Evolutionary conservation across 1,140 invertebrate genomes (phyloP).

Genomic region (Drosophila santomea): DNA sequence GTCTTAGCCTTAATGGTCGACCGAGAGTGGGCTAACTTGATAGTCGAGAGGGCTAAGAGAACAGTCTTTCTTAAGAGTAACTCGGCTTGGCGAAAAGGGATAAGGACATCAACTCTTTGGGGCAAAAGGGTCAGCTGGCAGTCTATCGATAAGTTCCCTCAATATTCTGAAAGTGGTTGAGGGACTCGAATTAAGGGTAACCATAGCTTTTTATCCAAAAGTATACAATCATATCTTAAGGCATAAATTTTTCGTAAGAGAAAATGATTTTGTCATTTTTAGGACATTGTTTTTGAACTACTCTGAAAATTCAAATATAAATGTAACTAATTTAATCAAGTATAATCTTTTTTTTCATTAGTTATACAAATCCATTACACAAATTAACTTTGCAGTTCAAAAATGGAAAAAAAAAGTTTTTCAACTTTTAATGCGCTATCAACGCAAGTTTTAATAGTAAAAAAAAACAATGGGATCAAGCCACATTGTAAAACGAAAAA

Average conservation of each 20-base stretch:
- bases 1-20: conserved; percentile 50
- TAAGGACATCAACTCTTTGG: conserved; percentile 6
- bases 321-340: too few species aligned
- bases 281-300: too few species aligned
- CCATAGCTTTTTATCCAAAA: not conserved
- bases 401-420: too few species aligned
- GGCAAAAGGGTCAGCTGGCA: conserved; percentile 15
- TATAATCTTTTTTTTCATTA: too few species aligned
- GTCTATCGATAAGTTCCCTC: conserved; percentile 18
- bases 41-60: conserved; percentile 28
- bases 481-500: not conserved
- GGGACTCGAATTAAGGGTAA: not conserved
- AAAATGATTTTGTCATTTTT: not conserved
- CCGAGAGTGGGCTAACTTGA: conserved; percentile 27
- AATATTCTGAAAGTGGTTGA: not conserved
- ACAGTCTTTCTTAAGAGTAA: conserved; percentile 12
- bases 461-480: not conserved
- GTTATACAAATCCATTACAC: too few species aligned
- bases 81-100: not conserved
- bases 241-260: not conserved
- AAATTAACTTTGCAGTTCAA: too few species aligned
- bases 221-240: not conserved
- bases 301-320: too few species aligned
- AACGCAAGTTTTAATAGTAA: not conserved
- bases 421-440: too few species aligned